Conservation (phyloP, 2,113 vertebrate genomes). For the Notarius lentiginosus region DNA sequence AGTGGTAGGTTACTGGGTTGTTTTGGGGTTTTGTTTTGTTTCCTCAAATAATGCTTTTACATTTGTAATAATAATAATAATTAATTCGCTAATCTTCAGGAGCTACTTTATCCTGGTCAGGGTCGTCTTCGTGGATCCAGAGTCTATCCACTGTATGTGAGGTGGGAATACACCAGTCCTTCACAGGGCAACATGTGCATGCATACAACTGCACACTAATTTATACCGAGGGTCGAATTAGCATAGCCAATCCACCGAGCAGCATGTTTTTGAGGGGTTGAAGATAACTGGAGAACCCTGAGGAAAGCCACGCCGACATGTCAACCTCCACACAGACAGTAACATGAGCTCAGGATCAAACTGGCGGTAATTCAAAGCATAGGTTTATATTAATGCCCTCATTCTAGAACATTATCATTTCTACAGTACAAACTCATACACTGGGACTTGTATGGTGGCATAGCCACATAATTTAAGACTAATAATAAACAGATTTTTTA, state of each 20-base stretch:
- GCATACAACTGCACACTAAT: background rate
- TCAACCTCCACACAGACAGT: background rate
- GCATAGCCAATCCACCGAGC: background rate
- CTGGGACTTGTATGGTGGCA: background rate
- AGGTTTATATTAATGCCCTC: background rate
- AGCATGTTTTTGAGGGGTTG: background rate
- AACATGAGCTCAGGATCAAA: background rate
- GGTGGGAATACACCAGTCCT: background rate
- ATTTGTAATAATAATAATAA: background rate
- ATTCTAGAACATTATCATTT: background rate
- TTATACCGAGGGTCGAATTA: background rate
- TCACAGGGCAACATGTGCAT: background rate
- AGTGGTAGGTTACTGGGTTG: background rate
- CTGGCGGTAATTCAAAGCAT: background rate
- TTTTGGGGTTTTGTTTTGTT: background rate
- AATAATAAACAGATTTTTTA: background rate
- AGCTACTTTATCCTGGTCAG: background rate
- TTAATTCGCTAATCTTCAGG: background rate
- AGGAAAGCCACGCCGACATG: background rate
- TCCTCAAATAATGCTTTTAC: background rate
- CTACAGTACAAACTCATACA: background rate
- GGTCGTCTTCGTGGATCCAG: background rate
- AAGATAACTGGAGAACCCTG: background rate
- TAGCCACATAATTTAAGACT: background rate
- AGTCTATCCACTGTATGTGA: background rate